These are phyloP conservation scores for Sceloporus tristichus DNA, from an alignment of 2,113 vertebrate genomes.

Conservation along the genomic window DNA sequence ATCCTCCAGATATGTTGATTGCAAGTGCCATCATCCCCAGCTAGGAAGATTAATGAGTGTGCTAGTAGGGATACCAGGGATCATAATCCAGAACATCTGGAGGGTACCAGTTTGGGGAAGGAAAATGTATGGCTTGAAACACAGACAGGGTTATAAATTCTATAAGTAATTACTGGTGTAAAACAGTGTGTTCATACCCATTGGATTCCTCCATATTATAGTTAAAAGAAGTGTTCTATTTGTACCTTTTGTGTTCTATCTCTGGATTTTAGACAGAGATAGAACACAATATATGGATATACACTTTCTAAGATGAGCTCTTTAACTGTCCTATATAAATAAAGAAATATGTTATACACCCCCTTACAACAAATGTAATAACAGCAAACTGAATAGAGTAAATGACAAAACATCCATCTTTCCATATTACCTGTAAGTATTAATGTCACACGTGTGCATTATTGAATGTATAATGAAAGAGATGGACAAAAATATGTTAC, in stretches of 20 bases:
- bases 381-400: neutral
- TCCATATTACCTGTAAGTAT: constrained; percentile 4
- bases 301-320: neutral
- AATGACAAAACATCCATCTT: neutral
- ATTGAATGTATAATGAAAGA: constrained; percentile 22
- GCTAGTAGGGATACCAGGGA: neutral
- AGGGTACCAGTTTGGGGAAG: neutral
- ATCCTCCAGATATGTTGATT: neutral
- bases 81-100: neutral
- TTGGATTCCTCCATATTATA: neutral
- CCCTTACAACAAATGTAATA: neutral
- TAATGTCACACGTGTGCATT: neutral
- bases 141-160: neutral
- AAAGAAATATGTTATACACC: neutral
- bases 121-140: neutral
- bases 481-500: constrained; percentile 10
- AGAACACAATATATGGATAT: neutral
- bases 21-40: neutral
- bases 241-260: neutral
- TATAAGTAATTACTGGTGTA: neutral
- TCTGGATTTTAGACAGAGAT: neutral
- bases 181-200: neutral
- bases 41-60: neutral
- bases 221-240: neutral
- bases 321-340: constrained; percentile 30